Evolutionary conservation across 2,888 invertebrate genomes (phyloP).

Genomic region (Tyria jacobaeae): DNA sequence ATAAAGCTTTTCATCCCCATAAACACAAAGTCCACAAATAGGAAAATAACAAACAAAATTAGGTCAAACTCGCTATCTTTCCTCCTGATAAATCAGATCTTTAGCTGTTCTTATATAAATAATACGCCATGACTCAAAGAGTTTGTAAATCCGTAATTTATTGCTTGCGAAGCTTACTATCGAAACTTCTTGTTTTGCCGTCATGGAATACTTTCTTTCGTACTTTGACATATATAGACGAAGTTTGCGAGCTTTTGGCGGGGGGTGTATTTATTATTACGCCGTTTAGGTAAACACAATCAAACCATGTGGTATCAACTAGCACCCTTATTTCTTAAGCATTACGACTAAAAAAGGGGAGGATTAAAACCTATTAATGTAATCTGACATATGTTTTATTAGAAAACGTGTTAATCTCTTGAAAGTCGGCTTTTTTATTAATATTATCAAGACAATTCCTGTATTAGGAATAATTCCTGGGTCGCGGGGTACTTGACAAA

Average conservation of each 20-base stretch:
- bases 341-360: too few relatives aligned
- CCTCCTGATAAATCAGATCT: constrained; percentile 10
- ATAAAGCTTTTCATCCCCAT: background rate
- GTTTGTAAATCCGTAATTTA: constrained; percentile 32
- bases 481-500: too few relatives aligned
- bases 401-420: too few relatives aligned
- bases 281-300: background rate
- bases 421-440: too few relatives aligned
- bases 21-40: background rate
- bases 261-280: constrained; percentile 4
- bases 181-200: constrained; percentile 26
- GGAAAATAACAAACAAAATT: constrained; percentile 2
- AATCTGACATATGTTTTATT: too few relatives aligned
- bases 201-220: constrained; percentile 17
- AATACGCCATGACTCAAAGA: constrained; percentile 13
- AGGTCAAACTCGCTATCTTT: constrained; percentile 9
- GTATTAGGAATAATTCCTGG: too few relatives aligned
- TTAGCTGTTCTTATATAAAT: constrained; percentile 16
- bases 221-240: constrained; percentile 19
- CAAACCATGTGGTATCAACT: background rate
- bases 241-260: background rate
- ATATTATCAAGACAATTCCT: too few relatives aligned
- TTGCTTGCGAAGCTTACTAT: constrained; percentile 16
- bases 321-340: background rate
- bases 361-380: too few relatives aligned